Evolutionary conservation across 1,140 invertebrate species (phyloP).

Genomic region (Rhyzopertha dominica): DNA sequence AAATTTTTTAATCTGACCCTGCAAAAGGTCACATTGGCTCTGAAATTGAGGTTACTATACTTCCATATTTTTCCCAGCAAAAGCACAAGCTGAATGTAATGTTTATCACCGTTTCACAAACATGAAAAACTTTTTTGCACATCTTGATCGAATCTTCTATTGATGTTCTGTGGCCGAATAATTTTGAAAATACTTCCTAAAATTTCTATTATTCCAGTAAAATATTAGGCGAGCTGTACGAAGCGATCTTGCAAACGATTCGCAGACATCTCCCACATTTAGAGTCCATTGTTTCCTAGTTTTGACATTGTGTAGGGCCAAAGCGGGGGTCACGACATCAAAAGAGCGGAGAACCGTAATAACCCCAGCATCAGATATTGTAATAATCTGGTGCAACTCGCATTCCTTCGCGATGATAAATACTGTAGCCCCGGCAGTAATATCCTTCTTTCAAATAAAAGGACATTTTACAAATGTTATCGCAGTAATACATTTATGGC

Average conservation of each 20-base stretch:
- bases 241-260: neutral
- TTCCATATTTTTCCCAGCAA: too few relatives aligned
- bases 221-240: neutral
- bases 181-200: neutral
- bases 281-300: neutral
- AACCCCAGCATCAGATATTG: conserved; percentile 10
- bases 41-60: too few relatives aligned
- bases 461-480: conserved; percentile 39
- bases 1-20: too few relatives aligned
- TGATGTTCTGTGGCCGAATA: too few relatives aligned
- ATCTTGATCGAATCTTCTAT: too few relatives aligned
- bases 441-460: conserved; percentile 35
- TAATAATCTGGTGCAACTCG: conserved; percentile 18
- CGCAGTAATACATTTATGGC: conserved; percentile 40
- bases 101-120: too few relatives aligned
- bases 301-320: neutral
- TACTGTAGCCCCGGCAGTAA: conserved; percentile 29
- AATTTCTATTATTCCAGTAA: neutral
- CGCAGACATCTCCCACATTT: neutral
- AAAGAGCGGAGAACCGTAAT: neutral
- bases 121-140: too few relatives aligned
- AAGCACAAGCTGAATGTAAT: too few relatives aligned
- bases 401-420: conserved; percentile 31
- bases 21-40: too few relatives aligned
- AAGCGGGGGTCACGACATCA: neutral